Base-by-base conservation (phyloP, 1,140 invertebrate genomes). In the Venturia canescens region DNA sequence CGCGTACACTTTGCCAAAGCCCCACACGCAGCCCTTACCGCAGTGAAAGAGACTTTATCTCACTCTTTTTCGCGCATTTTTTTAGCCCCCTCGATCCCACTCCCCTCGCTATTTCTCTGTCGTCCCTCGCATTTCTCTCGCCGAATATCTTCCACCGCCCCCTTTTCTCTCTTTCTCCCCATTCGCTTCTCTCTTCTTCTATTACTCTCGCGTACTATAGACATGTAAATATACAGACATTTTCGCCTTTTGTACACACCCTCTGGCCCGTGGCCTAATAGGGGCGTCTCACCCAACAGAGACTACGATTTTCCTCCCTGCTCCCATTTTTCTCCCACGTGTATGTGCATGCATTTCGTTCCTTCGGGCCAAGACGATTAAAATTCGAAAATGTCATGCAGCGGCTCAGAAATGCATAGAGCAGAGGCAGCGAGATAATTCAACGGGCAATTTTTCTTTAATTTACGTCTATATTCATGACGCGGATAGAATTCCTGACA, bases 11-110 rank as follows among this genome's bases (percentile, higher is more conserved):
- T 74, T 60, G 69, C 34, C 27, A 74, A 53, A 71, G 26, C 38
- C 26, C 29, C 21, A 26, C 70, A 26, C 63, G 44, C 23, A 71
- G 23, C 15, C 38, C 29, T 16, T 7, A 11, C 63, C 60, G 13
- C 67, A 74, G 50, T 23, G 71, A 69, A 69, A 69, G 66, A 69
- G 66, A 69, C 29, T 69, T 74, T 67, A 50, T 67, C 71, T 48
- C 70, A 53, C 70, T 38, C 21, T 74, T 63, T 69, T 69, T 29
- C 66, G 29, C 66, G 18, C 13, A 69, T 44, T 53, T 69, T 66
- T 69, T 69, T 18, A 69, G 66, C n/a, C n/a, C 3, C 21, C 66
- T 31, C 29, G 13, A 27, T 16, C 66, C 11, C 26, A 16, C n/a
- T 31, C 29, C 3, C 26, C 27, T 18, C 29, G 29, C 66, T 69